Conservation (phyloP, 2,888 invertebrate species). For the Sarcophaga carnaria region DNA sequence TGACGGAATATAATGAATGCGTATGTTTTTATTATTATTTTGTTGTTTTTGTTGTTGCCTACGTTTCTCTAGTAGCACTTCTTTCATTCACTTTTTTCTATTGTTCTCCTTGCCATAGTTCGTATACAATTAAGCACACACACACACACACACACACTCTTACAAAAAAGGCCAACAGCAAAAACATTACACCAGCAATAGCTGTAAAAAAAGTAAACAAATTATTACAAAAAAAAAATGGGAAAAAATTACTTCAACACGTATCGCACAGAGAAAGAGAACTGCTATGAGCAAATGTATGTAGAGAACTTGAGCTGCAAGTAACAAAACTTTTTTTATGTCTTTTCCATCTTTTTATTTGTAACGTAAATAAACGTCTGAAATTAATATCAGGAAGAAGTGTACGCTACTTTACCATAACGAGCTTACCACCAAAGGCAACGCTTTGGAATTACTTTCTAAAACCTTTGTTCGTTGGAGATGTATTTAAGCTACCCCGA, state of each 20-base stretch:
- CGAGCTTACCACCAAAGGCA: too few relatives aligned
- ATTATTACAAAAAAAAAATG: neutral
- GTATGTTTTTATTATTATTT: conserved; percentile 13
- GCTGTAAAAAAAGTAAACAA: neutral
- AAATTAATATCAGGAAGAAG: conserved; percentile 57
- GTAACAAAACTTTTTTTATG: neutral
- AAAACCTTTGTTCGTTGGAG: too few relatives aligned
- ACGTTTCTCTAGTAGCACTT: too few relatives aligned
- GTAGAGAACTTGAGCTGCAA: neutral
- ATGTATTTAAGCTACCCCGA: too few relatives aligned
- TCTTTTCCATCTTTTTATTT: conserved; percentile 2
- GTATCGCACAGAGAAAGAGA: neutral
- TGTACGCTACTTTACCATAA: neutral
- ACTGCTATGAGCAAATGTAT: neutral
- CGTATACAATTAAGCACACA: neutral
- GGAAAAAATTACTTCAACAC: neutral
- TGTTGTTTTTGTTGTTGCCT: neutral
- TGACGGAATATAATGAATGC: conserved; percentile 32
- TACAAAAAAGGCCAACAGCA: neutral
- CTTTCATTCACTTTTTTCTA: neutral
- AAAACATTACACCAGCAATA: neutral
- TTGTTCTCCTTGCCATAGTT: conserved; percentile 10
- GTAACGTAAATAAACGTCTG: conserved; percentile 45
- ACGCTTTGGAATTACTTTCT: too few relatives aligned
- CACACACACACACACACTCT: neutral